These are phyloP conservation scores for Nineta flava DNA, from an alignment of 2,888 invertebrate genomes.

Conservation along the genomic window DNA sequence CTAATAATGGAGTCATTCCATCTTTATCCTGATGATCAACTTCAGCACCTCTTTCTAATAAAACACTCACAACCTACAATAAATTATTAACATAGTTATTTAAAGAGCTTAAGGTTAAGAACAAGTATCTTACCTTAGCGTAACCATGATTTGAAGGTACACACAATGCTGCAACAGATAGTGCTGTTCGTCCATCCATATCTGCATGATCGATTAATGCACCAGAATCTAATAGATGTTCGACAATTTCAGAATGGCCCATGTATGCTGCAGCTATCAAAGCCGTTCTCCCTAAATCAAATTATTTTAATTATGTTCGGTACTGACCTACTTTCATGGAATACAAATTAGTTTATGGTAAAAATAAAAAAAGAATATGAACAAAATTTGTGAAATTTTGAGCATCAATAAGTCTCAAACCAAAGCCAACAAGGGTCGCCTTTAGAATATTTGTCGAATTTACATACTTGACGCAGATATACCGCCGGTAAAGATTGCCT, in stretches of 20 bases:
- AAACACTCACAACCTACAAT: constrained; percentile 42
- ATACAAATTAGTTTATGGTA: not conserved
- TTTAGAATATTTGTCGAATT: too few species aligned
- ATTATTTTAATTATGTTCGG: too few species aligned
- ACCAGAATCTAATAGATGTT: constrained; percentile 62
- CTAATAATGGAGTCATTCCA: constrained; percentile 72
- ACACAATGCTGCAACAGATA: constrained; percentile 77
- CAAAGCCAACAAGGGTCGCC: too few species aligned
- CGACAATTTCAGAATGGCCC: constrained; percentile 87
- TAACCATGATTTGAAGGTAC: constrained; percentile 61
- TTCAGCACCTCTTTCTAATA: constrained; percentile 68
- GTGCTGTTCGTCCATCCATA: constrained; percentile 72
- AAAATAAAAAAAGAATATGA: too few species aligned
- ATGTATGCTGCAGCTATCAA: constrained; percentile 91
- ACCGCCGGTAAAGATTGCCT: too few species aligned
- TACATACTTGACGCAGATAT: too few species aligned
- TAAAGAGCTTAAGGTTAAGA: not conserved
- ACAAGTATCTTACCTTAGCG: constrained; percentile 32
- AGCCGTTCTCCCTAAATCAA: constrained; percentile 52
- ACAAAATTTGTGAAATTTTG: not conserved
- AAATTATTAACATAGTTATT: not conserved
- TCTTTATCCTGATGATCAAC: constrained; percentile 74
- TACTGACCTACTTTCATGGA: not conserved
- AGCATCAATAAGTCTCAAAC: too few species aligned
- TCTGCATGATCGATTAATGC: constrained; percentile 77